phyloP scores from a whole-genome alignment of 2,888 invertebrate species.

The Pandemis heparana region DNA sequence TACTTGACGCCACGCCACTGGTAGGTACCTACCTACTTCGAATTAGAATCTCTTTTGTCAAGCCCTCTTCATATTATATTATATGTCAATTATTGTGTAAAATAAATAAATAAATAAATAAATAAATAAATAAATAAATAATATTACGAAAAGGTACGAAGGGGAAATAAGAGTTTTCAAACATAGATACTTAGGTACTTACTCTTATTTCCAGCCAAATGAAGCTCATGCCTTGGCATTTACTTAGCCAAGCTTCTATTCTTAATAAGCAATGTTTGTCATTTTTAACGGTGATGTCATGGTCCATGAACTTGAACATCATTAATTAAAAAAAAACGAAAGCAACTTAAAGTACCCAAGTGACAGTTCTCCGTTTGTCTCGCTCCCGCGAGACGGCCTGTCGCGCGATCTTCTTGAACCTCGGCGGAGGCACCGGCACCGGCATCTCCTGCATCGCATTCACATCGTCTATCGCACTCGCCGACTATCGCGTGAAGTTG shows the following conservation, averaged over 20 bases:
- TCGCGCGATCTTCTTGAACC: slow-evolving; percentile 77
- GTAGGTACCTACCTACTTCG: too few species aligned
- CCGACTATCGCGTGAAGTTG: slow-evolving; percentile 40
- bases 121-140: too few species aligned
- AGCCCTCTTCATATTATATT: neutral
- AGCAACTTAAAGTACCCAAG: slow-evolving; percentile 66
- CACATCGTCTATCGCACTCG: slow-evolving; percentile 48
- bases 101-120: too few species aligned
- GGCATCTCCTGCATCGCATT: slow-evolving; percentile 52
- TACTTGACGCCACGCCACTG: too few species aligned
- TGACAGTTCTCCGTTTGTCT: slow-evolving; percentile 71
- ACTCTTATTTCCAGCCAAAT: neutral
- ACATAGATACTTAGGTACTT: neutral
- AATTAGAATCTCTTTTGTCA: neutral
- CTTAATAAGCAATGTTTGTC: too few species aligned
- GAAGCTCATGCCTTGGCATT: too few species aligned
- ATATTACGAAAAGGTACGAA: too few species aligned
- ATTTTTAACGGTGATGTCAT: too few species aligned
- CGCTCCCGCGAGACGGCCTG: slow-evolving; percentile 67
- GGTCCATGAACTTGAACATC: too few species aligned
- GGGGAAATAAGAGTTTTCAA: too few species aligned
- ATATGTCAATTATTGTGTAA: neutral
- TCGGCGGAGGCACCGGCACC: slow-evolving; percentile 77
- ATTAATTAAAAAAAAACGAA: too few species aligned
- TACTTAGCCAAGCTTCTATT: too few species aligned